phyloP scores from a whole-genome alignment of 2,113 vertebrate genomes.

The Balaenoptera acutorostrata region DNA sequence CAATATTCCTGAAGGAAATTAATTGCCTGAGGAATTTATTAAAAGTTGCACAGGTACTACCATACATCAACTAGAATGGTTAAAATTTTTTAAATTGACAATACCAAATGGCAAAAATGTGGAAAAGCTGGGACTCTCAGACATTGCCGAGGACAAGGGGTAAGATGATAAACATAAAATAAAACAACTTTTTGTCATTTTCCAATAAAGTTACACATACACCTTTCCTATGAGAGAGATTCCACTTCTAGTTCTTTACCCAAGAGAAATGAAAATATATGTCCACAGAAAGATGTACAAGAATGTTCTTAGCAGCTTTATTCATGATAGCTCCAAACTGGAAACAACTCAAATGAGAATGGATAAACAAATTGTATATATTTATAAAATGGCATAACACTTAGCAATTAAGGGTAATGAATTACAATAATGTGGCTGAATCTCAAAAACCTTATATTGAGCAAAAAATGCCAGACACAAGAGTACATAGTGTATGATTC shows the following conservation, averaged over 20 bases:
- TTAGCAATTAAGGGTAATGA: not conserved
- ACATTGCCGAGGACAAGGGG: not conserved
- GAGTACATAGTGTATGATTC: not conserved
- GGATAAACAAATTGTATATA: not conserved
- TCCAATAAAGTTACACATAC: not conserved
- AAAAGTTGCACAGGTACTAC: not conserved
- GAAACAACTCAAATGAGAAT: conserved; percentile 4
- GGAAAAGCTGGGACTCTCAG: not conserved
- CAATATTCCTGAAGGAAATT: not conserved
- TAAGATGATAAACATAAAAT: not conserved
- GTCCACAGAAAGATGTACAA: not conserved
- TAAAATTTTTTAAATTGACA: not conserved
- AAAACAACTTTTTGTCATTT: not conserved
- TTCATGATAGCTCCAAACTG: not conserved
- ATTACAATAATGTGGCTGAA: not conserved
- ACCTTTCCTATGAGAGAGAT: not conserved
- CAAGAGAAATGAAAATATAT: not conserved
- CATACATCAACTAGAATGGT: not conserved
- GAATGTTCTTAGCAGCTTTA: not conserved
- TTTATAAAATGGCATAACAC: not conserved
- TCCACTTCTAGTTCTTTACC: not conserved
- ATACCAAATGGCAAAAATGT: not conserved
- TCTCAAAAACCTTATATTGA: not conserved
- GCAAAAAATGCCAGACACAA: not conserved
- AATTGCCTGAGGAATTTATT: not conserved